Base-by-base conservation (phyloP, 2,888 invertebrate genomes). In the Conops quadrifasciatus region DNA sequence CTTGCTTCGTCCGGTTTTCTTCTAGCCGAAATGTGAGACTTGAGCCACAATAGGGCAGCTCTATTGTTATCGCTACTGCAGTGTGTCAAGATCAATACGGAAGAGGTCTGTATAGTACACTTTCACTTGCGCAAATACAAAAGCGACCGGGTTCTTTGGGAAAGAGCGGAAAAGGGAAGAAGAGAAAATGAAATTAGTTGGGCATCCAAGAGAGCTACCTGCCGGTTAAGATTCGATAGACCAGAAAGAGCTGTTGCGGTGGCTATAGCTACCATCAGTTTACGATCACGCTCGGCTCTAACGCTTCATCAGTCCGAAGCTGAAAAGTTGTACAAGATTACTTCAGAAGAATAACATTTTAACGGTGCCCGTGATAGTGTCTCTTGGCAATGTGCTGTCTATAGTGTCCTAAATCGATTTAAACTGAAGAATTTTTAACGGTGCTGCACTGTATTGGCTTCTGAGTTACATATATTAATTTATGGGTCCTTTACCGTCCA, bases 211-310 rank as follows among this genome's bases (percentile, higher is more conserved):
- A 67, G 43, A 28, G 56, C 58, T 26, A 19, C 45, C 43, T 43
- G n/a, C 21, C 45, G 47, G 16, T 13, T 0, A 26, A 26, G 28
- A 56, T 3, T 43, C 30, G 47, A 15, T 60, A 60, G 67, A 9
- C 36, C 4, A 36, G 36, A 36, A 36, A 36, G 36, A 36, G 9
- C 56, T 28, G 67, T 24, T 62, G 68, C 47, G 15, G 70, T 59
- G 72, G 66, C 74, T 69, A 66, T 73, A 72, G 74, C 72, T 72
- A 68, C 30, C 76, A 72, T 59, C 70, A 76, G 76, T 69, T 75
- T 75, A 60, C 19, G 49, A 49, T 49, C 49, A 3, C 49, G 4
- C 13, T 49, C 19, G n/a, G 4, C 5, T 5, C 19, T 49, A 49
- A 36, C 36, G 36, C 36, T 9, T 36, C 9, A 36, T 7, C 36